Base-by-base conservation (phyloP, 2,113 vertebrate genomes). In the Lethenteron camtschaticum region DNA sequence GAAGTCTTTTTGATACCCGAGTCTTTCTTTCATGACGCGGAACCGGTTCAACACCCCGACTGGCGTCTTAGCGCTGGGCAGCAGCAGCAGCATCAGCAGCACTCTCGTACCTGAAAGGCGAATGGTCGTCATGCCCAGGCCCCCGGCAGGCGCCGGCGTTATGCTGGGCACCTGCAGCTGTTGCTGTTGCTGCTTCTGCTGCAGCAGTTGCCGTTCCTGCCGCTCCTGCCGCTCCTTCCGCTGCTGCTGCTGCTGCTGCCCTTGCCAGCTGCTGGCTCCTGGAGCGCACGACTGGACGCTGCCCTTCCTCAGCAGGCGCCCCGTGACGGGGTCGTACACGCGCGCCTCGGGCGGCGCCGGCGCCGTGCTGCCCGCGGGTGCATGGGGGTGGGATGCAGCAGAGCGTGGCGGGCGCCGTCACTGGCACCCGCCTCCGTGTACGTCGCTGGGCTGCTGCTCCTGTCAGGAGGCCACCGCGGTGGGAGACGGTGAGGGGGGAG, bases 301-400 rank as follows among this genome's bases (percentile, higher is more conserved):
- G 1, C 81, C 81, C 68, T 83, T 85, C 66, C 94, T 84, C 76
- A 94, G 92, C 60, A 96, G 84, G 74, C 91, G 96, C 70, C 94
- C 94, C 1, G 94, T 96, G 74, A 85, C 83, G 0, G 87, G 79
- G 74, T 99, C 86, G 4, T 99, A 99, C 68, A 86, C 84, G 7
- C 87, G 82, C 59, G 83, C 79, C 69, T 85, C 85, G 0, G 85
- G 89, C 69, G 81, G 78, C 6, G 83, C 76, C 0, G 79, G 81
- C 5, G 74, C 75, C 41, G 41, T 41, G 41, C 41, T 41, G 41
- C 41, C 41, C 80, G 85, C 2, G 82, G 82, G 57, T 86, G 90
- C 74, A 89, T 75, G 1, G 83, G 84, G 1, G 79, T 81, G 0
- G 86, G 85, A 12, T 88, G 86, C 76, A 88, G 85, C 57, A 86